Base-by-base conservation (phyloP, 2,797 vertebrate species). In the Ctenochaetus hawaiiensis region DNA sequence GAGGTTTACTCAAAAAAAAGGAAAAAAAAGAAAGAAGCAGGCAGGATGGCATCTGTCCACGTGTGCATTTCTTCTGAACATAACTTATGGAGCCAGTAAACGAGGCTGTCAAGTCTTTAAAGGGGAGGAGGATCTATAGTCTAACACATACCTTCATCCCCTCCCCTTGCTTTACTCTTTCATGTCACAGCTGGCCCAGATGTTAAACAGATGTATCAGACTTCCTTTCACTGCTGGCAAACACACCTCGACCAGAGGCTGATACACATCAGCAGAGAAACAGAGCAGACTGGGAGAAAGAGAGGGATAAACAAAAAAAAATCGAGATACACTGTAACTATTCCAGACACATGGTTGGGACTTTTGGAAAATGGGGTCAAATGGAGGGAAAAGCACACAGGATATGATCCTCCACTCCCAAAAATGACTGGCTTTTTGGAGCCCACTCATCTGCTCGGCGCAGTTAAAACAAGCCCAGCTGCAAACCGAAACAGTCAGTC, bases 161-260 rank as follows among this genome's bases (percentile, higher is more conserved):
- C 81, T 68, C 45, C 65, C 37, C 70, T 56, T 47, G 41, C 74
- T 76, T 63, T 64, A 39, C 75, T 72, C 90, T 91, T 91, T 93
- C 87, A 93, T 90, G 89, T 89, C 73, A 86, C 91, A 87, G 81
- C 85, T 85, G 86, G 67, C 67, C 87, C 93, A 96, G 92, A 94
- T 95, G 93, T 90, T 85, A 52, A 88, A 90, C 93, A 96, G 94
- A 95, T 95, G 95, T 90, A 70, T 73, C 60, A 80, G 67, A 91
- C 81, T 87, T 92, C 82, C 85, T 77, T 57, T 6, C 79, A 79
- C 47, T 87, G 78, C 90, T 87, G 82, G 79, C 88, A 87, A 93
- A 90, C 88, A 88, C 1, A 51, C 58, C 67, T 71, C 57, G 20
- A 80, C 72, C 75, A 83, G 74, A 84, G 69, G 67, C 74, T 60